Conservation (phyloP, 1,140 invertebrate genomes). For the Drosophila nigrodunni region DNA sequence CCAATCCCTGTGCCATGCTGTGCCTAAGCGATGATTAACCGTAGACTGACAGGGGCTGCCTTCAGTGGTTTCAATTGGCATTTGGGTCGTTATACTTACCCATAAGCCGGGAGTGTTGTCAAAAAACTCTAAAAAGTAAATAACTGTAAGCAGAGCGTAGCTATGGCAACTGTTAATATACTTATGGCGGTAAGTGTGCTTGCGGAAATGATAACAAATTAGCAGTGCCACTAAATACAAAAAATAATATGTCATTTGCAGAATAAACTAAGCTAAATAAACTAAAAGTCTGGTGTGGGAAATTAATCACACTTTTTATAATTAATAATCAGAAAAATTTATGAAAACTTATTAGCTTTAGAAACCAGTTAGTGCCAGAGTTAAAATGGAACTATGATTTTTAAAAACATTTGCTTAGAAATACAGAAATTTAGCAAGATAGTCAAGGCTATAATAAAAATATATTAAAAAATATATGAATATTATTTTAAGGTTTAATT, state of each 20-base stretch:
- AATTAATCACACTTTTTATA: too few relatives aligned
- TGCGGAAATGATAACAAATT: constrained; percentile 26
- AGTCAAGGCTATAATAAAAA: too few relatives aligned
- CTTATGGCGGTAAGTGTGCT: constrained; percentile 23
- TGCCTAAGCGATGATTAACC: constrained; percentile 70
- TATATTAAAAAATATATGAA: too few relatives aligned
- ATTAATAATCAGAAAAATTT: too few relatives aligned
- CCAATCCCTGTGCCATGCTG: constrained; percentile 47
- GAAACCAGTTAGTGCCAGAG: too few relatives aligned
- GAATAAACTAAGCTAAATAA: background rate
- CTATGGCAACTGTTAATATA: constrained; percentile 31
- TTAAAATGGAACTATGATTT: too few relatives aligned
- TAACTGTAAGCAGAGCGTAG: constrained; percentile 11
- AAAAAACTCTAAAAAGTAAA: background rate
- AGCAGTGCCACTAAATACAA: constrained; percentile 5
- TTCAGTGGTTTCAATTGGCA: constrained; percentile 33
- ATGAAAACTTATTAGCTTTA: too few relatives aligned
- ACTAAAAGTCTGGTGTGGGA: background rate
- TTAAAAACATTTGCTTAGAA: too few relatives aligned
- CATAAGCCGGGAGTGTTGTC: constrained; percentile 5
- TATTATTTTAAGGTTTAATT: too few relatives aligned
- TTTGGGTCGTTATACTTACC: constrained; percentile 35
- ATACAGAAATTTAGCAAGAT: too few relatives aligned
- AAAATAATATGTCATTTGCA: background rate
- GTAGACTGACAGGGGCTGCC: constrained; percentile 54